phyloP scores from a whole-genome alignment of 1,140 invertebrate species.

The Apocrypta bakeri region DNA sequence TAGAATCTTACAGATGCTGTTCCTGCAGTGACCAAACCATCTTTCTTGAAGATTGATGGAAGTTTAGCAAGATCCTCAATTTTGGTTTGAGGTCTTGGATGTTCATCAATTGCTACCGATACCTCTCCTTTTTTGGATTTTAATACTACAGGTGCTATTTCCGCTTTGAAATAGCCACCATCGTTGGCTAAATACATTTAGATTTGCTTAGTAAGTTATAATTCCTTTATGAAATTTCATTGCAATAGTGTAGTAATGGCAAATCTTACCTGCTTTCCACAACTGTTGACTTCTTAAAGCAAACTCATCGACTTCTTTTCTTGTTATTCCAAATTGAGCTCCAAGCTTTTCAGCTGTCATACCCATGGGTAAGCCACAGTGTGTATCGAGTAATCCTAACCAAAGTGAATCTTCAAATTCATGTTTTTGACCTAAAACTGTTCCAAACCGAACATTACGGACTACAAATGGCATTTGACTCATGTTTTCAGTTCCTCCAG shows the following conservation, averaged over 20 bases:
- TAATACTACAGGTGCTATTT: slow-evolving; percentile 90
- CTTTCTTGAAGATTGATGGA: slow-evolving; percentile 95
- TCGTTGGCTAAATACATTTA: slow-evolving; percentile 83
- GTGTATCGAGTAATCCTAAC: slow-evolving; percentile 91
- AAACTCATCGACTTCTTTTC: slow-evolving; percentile 92
- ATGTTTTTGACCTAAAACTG: slow-evolving; percentile 85
- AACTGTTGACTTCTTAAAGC: slow-evolving; percentile 88
- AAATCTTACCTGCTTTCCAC: slow-evolving; percentile 84
- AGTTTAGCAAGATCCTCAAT: slow-evolving; percentile 89
- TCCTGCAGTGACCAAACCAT: slow-evolving; percentile 96
- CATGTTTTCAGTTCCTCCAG: slow-evolving; percentile 97
- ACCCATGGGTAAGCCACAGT: slow-evolving; percentile 96
- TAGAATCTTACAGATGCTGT: slow-evolving; percentile 88
- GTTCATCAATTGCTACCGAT: slow-evolving; percentile 91
- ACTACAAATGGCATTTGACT: slow-evolving; percentile 94
- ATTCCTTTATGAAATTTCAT: background rate
- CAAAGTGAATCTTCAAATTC: slow-evolving; percentile 94
- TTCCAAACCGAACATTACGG: slow-evolving; percentile 93
- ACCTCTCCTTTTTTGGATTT: slow-evolving; percentile 89
- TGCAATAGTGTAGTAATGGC: slow-evolving; percentile 2
- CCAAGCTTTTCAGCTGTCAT: slow-evolving; percentile 98
- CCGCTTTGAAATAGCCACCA: slow-evolving; percentile 90
- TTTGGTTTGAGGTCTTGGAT: slow-evolving; percentile 93
- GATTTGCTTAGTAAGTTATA: slow-evolving; percentile 46
- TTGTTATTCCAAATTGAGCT: slow-evolving; percentile 89